Evolutionary conservation across 2,113 vertebrate genomes (phyloP).

Genomic region (Crocuta crocuta): DNA sequence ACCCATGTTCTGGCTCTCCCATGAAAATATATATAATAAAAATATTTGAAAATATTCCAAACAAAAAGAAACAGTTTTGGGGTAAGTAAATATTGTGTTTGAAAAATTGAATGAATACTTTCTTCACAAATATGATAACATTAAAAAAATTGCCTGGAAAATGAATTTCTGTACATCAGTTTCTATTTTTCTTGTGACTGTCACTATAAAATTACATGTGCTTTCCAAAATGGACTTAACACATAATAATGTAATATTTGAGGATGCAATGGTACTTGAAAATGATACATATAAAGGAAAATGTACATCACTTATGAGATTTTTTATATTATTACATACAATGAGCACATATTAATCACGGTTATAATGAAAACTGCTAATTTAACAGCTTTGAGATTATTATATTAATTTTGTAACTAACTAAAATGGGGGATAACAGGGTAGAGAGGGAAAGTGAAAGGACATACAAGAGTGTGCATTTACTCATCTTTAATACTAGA

Average conservation of each 20-base stretch:
- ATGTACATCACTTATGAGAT: neutral
- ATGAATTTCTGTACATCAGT: neutral
- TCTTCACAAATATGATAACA: neutral
- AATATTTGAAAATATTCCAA: neutral
- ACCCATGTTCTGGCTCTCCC: neutral
- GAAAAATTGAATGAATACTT: neutral
- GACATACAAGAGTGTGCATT: neutral
- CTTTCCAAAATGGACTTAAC: neutral
- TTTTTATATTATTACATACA: neutral
- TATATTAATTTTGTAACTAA: neutral
- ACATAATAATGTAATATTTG: neutral
- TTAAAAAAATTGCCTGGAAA: neutral
- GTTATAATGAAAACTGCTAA: neutral
- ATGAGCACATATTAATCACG: neutral
- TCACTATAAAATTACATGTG: neutral
- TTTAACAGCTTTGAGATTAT: neutral
- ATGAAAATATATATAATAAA: neutral
- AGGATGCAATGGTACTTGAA: neutral
- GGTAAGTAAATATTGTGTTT: neutral
- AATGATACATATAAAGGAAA: neutral
- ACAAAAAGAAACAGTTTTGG: neutral
- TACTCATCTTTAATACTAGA: neutral
- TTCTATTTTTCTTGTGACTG: neutral
- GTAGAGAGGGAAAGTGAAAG: neutral
- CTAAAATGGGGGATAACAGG: neutral